Percentiles rank a stretch among this genome's conserved stretches.
Conservation (phyloP, 2,888 invertebrate genomes). For the Gordius sp. region DNA sequence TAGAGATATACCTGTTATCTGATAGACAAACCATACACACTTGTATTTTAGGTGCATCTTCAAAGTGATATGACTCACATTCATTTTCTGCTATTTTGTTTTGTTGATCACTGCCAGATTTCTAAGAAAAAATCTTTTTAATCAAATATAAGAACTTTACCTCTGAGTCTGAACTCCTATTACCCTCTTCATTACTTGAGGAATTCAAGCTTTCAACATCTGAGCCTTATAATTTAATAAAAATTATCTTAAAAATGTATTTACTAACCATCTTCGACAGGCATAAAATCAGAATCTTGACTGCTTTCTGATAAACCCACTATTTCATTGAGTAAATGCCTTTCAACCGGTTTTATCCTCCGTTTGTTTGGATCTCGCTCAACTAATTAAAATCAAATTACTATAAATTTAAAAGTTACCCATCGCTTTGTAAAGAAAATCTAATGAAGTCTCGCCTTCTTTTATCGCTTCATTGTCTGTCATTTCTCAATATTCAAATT, state of each 20-base stretch:
- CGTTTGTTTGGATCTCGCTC: constrained; percentile 51
- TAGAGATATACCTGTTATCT: constrained; percentile 35
- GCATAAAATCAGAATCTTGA: constrained; percentile 74
- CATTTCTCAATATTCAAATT: too few relatives aligned
- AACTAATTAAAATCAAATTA: constrained; percentile 24
- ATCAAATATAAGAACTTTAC: neutral
- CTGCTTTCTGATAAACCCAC: constrained; percentile 58
- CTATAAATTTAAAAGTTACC: neutral
- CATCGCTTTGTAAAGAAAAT: constrained; percentile 16
- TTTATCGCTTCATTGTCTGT: neutral
- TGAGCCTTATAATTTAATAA: neutral
- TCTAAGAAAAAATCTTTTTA: neutral
- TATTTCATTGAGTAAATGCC: neutral
- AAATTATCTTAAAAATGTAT: too few relatives aligned
- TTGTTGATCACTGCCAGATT: too few relatives aligned
- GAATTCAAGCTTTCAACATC: neutral
- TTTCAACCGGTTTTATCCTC: constrained; percentile 45
- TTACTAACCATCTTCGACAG: constrained; percentile 27
- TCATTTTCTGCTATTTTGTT: too few relatives aligned
- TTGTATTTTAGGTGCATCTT: constrained; percentile 34
- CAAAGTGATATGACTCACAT: too few relatives aligned
- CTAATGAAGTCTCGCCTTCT: neutral
- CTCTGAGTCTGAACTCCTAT: neutral
- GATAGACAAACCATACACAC: constrained; percentile 77
- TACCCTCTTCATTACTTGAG: neutral